phyloP scores from a whole-genome alignment of 2,888 invertebrate species.

The Drosophila algonquin region DNA sequence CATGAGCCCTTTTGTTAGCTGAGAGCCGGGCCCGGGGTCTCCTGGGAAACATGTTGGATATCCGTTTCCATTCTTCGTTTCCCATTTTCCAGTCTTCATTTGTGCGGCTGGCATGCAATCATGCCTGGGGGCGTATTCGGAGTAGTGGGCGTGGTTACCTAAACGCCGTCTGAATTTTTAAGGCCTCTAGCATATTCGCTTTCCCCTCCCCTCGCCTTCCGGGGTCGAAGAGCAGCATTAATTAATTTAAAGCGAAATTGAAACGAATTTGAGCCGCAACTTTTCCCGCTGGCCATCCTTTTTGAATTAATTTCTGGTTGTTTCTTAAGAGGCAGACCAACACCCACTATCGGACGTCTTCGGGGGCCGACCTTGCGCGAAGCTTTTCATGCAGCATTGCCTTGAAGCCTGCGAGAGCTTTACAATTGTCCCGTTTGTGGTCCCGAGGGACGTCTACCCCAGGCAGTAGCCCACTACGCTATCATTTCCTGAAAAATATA shows the following conservation, averaged over 20 bases:
- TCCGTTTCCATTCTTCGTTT: constrained; percentile 46
- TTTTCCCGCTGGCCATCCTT: background rate
- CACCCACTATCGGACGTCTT: background rate
- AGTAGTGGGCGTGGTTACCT: constrained; percentile 20
- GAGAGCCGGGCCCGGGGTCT: constrained; percentile 27
- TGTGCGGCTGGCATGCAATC: constrained; percentile 33
- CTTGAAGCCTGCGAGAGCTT: too few species aligned
- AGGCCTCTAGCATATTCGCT: constrained; percentile 7
- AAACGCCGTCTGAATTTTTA: constrained; percentile 23
- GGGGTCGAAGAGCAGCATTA: background rate
- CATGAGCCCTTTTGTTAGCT: constrained; percentile 34
- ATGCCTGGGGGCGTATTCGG: constrained; percentile 2
- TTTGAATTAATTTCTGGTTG: background rate
- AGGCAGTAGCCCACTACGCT: too few species aligned
- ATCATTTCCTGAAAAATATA: too few species aligned
- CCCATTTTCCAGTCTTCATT: constrained; percentile 29
- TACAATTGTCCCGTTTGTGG: too few species aligned
- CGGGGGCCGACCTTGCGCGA: too few species aligned
- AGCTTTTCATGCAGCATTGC: too few species aligned
- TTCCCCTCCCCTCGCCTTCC: too few species aligned
- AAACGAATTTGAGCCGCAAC: background rate
- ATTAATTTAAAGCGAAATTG: constrained; percentile 8
- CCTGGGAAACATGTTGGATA: constrained; percentile 64
- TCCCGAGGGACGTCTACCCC: too few species aligned
- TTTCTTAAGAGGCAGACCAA: background rate